Base-by-base conservation (phyloP, 2,888 invertebrate species). In the Troides aeacus region DNA sequence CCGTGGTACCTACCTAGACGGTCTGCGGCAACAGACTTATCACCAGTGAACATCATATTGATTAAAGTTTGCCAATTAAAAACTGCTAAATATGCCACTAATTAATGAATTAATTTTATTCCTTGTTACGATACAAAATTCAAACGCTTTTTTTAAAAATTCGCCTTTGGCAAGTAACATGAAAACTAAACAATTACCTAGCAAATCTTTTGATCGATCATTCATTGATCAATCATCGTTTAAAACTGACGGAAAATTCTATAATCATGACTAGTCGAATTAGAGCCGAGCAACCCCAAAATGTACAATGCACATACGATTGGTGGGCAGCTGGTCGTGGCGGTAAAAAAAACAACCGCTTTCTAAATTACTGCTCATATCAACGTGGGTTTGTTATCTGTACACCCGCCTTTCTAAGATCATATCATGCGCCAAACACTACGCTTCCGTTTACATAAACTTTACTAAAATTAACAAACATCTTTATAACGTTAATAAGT, bases 301-400 rank as follows among this genome's bases (percentile, higher is more conserved):
- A 79, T 81, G 84, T 81, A 83, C 83, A 84, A 84, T 88, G 88
- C 87, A 86, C 86, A 85, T 86, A 88, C 88, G 86, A 88, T 88
- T 86, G 86, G 89, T 87, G 85, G 85, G 81, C 91, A 91, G 90
- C 90, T 91, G 92, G 74, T 85, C 83, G 83, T 85, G 77, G 84
- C 83, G 78, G 86, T 86, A 88, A 91, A 87, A 67, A 78, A 91
- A 67, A 78, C 90, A 90, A 89, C 84, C 81, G 83, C 87, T 89
- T 90, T 88, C 87, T 86, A 90, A 90, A 90, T 90, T 85, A 87
- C 88, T 81, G 82, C 85, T 85, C 72, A 71, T 75, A 88, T 89
- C 83, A 83, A 83, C 78, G 75, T 76, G 75, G 72, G 73, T 73
- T 73, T 66, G 69, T 66, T 80, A 79, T 82, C 79, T 81, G 81